These are phyloP conservation scores for Grus americana DNA, from an alignment of 2,113 vertebrate species.

Conservation along the genomic window DNA sequence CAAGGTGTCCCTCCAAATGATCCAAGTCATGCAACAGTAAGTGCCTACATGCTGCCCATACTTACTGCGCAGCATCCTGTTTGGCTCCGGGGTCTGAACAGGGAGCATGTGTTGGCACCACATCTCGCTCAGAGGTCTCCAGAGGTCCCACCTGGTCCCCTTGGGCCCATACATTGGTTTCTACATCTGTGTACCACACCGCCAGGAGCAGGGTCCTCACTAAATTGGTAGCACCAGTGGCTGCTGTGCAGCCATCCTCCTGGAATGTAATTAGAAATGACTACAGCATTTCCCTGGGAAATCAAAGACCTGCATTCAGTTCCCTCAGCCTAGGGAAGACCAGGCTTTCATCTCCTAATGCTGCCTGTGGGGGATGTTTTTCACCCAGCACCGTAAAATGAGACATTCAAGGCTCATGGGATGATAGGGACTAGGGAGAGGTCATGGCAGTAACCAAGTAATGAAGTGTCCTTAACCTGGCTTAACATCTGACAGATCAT, in stretches of 20 bases:
- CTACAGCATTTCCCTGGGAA: background rate
- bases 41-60: background rate
- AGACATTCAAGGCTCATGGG: background rate
- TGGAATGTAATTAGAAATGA: background rate
- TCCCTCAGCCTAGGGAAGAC: background rate
- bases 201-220: background rate
- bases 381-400: background rate
- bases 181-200: background rate
- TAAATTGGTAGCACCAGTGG: background rate
- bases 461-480: background rate
- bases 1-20: background rate
- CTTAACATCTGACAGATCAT: background rate
- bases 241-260: background rate
- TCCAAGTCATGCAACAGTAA: background rate
- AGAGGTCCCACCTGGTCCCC: background rate
- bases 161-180: background rate
- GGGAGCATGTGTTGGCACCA: background rate
- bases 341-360: background rate
- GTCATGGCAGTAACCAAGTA: background rate
- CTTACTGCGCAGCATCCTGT: fast-evolving
- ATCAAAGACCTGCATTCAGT: background rate
- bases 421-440: background rate
- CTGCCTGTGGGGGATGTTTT: background rate
- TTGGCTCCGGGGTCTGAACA: background rate
- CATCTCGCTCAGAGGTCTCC: background rate